Evolutionary conservation across 2,797 vertebrate species (phyloP), one percentile per base, ranked within the genome.

Genomic region (Lithobates sylvaticus): DNA sequence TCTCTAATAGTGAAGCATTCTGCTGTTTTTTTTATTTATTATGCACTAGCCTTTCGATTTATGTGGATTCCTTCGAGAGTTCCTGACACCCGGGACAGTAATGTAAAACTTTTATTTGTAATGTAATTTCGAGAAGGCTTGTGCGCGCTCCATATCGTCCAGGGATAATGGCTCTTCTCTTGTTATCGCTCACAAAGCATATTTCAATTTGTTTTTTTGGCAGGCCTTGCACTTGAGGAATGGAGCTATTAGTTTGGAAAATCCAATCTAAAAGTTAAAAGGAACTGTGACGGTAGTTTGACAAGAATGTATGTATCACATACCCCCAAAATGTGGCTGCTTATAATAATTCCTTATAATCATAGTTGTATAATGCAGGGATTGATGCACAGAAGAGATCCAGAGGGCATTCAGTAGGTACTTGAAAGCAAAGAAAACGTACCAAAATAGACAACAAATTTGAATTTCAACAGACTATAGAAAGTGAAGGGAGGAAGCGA

Each of bases 171-270:
- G 86, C 75, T 84, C 86, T 84, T 87, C 81, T 87, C 86, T 87
- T 84, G 86, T 84, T 87, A 87, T 87, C 86, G 76, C 76, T 75
- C 81, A 87, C 86, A 84, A 80, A 84, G 86, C 86, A 87, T 87
- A 87, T 84, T 87, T 87, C 86, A 87, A 87, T 87, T 87, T 87
- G 86, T 80, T 87, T 84, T 83, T 87, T 87, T 87, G 86, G 86
- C 86, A 87, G 81, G 70, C 81, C 76, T 80, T 87, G 86, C 81
- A 84, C 47, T 87, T 87, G 86, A 87, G 69, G 81, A 87, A 87
- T 87, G 86, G 86, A 87, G 86, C 86, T 87, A 87, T 87, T 87
- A 87, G 81, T 87, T 87, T 87, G 76, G 76, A 87, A 87, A 87
- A 87, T 87, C 81, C 86, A 87, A 87, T 87, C 86, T 87, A 87